phyloP scores from a whole-genome alignment of 2,888 invertebrate genomes.

The Sphaerophoria rueppellii region DNA sequence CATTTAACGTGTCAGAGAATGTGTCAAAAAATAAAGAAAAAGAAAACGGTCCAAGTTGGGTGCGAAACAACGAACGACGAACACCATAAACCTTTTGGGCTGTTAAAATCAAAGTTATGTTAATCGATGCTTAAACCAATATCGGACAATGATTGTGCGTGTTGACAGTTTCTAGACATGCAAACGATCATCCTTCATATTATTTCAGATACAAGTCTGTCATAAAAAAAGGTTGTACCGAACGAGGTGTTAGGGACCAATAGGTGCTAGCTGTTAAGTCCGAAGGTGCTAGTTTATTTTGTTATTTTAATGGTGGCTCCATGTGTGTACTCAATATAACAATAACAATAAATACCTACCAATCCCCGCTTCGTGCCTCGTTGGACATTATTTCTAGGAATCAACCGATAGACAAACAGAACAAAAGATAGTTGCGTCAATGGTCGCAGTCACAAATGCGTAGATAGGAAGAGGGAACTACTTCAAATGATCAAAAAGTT shows the following conservation, averaged over 20 bases:
- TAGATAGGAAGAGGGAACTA: constrained; percentile 8
- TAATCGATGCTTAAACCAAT: constrained; percentile 71
- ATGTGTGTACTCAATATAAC: constrained; percentile 70
- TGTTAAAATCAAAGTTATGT: constrained; percentile 73
- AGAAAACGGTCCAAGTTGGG: constrained; percentile 33
- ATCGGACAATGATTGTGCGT: constrained; percentile 66
- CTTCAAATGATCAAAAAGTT: constrained; percentile 58
- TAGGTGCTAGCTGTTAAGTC: constrained; percentile 37
- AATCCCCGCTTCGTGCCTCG: constrained; percentile 49
- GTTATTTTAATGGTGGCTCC: constrained; percentile 50
- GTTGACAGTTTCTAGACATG: constrained; percentile 66
- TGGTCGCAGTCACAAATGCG: constrained; percentile 57
- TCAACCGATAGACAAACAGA: constrained; percentile 69
- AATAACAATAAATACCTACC: constrained; percentile 52
- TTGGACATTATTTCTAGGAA: constrained; percentile 67
- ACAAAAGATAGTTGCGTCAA: constrained; percentile 70
- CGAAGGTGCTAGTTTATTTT: constrained; percentile 39
- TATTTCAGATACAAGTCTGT: not conserved
- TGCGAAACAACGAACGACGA: constrained; percentile 1
- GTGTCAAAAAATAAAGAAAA: constrained; percentile 22
- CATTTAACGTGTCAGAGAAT: constrained; percentile 36
- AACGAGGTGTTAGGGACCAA: constrained; percentile 64
- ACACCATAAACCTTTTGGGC: constrained; percentile 66
- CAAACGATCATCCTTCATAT: constrained; percentile 61
- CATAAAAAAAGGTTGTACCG: constrained; percentile 34